phyloP scores from a whole-genome alignment of 2,888 invertebrate species.

The Leptinotarsa rubiginosa region DNA sequence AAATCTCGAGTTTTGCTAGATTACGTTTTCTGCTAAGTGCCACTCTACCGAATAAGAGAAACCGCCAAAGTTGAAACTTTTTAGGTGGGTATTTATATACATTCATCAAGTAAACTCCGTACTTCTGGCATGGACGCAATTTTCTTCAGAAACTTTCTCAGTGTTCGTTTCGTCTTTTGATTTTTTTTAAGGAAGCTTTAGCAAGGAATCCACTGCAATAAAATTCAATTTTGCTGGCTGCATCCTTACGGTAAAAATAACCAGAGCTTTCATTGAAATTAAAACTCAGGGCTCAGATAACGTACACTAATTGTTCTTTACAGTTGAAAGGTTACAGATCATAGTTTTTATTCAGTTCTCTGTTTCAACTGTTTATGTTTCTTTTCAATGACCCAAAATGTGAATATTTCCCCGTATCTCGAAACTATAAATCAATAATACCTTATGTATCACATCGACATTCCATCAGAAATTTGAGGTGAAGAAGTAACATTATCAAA shows the following conservation, averaged over 20 bases:
- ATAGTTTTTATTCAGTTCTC: background rate
- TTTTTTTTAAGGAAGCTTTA: background rate
- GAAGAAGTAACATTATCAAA: no score
- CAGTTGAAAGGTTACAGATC: background rate
- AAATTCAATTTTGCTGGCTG: background rate
- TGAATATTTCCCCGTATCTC: no score
- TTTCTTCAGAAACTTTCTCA: background rate
- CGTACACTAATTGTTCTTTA: background rate
- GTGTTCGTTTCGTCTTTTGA: background rate
- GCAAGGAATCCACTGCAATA: background rate
- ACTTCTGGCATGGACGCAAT: background rate
- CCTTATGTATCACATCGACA: no score
- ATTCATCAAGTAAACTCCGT: background rate
- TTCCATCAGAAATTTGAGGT: no score
- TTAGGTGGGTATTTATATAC: background rate
- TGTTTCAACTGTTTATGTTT: no score
- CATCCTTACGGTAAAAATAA: background rate
- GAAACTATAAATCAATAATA: no score
- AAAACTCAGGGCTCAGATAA: background rate
- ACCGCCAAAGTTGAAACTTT: constrained; percentile 1
- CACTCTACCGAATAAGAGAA: background rate
- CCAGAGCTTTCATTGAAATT: constrained; percentile 1
- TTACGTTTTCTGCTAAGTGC: constrained; percentile 1
- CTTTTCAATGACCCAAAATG: no score
- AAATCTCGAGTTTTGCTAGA: background rate